These are phyloP conservation scores for Theonella swinhoei DNA, from an alignment of 37 sponge, comb jelly and placozoan genomes.

Conservation along the genomic window DNA sequence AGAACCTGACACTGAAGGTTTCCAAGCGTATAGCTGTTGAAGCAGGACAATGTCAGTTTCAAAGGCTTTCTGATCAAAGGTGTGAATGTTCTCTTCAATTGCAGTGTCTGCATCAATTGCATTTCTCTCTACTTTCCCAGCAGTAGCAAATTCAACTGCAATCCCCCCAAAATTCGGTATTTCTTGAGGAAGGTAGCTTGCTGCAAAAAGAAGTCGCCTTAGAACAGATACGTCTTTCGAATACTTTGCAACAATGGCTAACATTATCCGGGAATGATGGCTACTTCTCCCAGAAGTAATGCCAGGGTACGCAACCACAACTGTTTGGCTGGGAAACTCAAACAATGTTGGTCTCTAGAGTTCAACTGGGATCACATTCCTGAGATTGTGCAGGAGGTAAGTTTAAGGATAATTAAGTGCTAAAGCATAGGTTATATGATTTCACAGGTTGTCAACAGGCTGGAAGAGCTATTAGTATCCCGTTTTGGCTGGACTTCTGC, in stretches of 20 bases:
- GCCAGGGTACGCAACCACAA: not conserved
- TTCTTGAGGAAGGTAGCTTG: not conserved
- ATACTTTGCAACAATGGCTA: not conserved
- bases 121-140: not conserved
- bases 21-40: not conserved
- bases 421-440: not conserved
- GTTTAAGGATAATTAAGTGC: not conserved
- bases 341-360: conserved; percentile 13
- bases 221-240: conserved; percentile 38
- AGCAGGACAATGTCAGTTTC: not conserved
- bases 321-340: conserved; percentile 3
- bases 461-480: conserved; percentile 26
- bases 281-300: not conserved
- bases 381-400: conserved; percentile 2
- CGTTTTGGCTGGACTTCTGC: conserved; percentile 10
- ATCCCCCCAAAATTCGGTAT: conserved; percentile 18
- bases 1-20: not conserved
- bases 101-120: not conserved
- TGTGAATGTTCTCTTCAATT: conserved; percentile 15
- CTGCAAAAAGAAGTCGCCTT: conserved; percentile 32
- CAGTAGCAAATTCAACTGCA: conserved; percentile 28
- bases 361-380: conserved; percentile 20
- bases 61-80: conserved; percentile 15
- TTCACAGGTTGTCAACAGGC: conserved; percentile 24
- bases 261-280: conserved; percentile 4